These are phyloP conservation scores for Pteropus rufus DNA, from an alignment of 2,797 vertebrate species.

Conservation along the genomic window DNA sequence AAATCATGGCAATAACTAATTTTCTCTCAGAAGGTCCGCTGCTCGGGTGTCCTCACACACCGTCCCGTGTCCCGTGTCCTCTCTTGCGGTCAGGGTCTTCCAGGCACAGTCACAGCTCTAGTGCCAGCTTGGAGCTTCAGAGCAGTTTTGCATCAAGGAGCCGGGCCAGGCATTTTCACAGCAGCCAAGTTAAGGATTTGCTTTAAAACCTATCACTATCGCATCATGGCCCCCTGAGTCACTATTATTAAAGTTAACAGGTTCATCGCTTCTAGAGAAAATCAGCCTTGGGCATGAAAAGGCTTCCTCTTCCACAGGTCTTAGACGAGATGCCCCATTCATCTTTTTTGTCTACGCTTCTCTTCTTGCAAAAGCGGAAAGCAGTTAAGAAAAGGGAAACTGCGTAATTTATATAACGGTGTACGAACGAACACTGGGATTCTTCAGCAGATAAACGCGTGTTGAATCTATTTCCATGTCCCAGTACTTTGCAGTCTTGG, in stretches of 20 bases:
- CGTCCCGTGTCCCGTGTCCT: rapidly evolving
- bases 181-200: background rate
- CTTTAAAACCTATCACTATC: background rate
- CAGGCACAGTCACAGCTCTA: rapidly evolving
- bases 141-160: background rate
- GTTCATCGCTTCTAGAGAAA: background rate
- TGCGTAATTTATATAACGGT: background rate
- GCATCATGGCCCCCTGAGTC: background rate
- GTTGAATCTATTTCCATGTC: background rate
- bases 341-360: background rate
- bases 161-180: background rate
- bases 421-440: background rate
- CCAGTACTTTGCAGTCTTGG: background rate
- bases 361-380: background rate
- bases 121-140: background rate
- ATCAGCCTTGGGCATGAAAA: background rate
- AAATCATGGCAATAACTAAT: background rate
- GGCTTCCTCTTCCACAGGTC: background rate
- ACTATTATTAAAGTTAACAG: background rate
- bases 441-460: background rate
- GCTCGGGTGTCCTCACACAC: rapidly evolving
- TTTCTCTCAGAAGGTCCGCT: background rate
- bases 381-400: background rate
- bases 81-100: background rate
- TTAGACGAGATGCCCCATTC: background rate